Evolutionary conservation across 2,797 vertebrate species (phyloP).

Genomic region (Hyperoplus lanceolatus): DNA sequence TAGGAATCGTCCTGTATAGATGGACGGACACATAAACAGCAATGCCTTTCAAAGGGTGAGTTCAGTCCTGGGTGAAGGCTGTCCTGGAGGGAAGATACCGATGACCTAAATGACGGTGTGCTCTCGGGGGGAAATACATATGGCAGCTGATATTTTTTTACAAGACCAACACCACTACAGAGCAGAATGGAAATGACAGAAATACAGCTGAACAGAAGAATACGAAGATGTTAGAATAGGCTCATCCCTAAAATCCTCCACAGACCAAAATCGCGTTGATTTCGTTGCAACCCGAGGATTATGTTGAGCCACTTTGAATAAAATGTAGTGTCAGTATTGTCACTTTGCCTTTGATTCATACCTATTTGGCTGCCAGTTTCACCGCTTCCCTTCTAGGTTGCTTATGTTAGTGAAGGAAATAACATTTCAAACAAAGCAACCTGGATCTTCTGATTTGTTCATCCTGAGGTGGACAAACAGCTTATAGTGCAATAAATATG

Average conservation of each 20-base stretch:
- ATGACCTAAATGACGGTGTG: constrained; percentile 65
- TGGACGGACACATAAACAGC: constrained; percentile 55
- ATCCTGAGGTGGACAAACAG: neutral
- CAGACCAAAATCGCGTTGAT: constrained; percentile 16
- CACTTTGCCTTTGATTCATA: constrained; percentile 25
- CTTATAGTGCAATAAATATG: neutral
- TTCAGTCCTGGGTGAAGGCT: constrained; percentile 64
- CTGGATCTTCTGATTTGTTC: neutral
- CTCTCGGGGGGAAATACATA: constrained; percentile 39
- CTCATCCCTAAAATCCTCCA: constrained; percentile 17
- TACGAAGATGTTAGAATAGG: neutral
- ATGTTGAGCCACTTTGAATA: constrained; percentile 11
- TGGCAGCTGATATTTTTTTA: constrained; percentile 37
- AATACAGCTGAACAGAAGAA: neutral
- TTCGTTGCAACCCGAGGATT: constrained; percentile 31
- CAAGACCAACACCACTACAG: constrained; percentile 15
- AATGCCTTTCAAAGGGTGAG: constrained; percentile 65
- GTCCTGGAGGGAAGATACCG: constrained; percentile 70
- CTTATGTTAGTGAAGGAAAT: neutral
- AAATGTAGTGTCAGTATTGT: constrained; percentile 14
- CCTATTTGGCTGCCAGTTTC: constrained; percentile 17
- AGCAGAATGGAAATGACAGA: constrained; percentile 1
- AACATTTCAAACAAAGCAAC: neutral
- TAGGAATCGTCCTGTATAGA: constrained; percentile 37
- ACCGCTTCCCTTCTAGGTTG: neutral